These are phyloP conservation scores for Setipinna tenuifilis DNA, from an alignment of 2,797 vertebrate species.

Conservation along the genomic window DNA sequence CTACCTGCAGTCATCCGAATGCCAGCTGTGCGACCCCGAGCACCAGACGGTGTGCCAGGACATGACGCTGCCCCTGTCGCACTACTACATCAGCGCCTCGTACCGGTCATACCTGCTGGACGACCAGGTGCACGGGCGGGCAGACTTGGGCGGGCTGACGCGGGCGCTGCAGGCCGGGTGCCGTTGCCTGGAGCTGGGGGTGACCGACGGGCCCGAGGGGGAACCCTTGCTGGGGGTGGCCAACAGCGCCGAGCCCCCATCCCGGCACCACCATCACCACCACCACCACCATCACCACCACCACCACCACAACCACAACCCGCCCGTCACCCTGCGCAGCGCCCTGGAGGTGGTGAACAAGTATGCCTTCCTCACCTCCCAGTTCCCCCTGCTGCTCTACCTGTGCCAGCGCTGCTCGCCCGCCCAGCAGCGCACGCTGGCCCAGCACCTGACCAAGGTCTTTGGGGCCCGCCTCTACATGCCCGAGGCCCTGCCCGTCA, in stretches of 20 bases:
- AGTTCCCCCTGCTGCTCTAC: slow-evolving; percentile 91
- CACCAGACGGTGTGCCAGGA: slow-evolving; percentile 92
- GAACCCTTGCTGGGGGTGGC: slow-evolving; percentile 92
- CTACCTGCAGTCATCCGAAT: slow-evolving; percentile 92
- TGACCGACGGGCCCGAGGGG: slow-evolving; percentile 90
- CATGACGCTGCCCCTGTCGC: slow-evolving; percentile 93
- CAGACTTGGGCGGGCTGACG: slow-evolving; percentile 89
- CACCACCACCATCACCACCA: slow-evolving; percentile 75
- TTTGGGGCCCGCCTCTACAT: slow-evolving; percentile 89
- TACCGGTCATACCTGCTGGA: slow-evolving; percentile 95
- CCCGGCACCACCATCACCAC: slow-evolving; percentile 71
- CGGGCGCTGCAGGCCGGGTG: slow-evolving; percentile 90
- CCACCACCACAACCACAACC: slow-evolving; percentile 70
- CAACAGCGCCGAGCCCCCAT: slow-evolving; percentile 77
- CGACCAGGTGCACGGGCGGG: slow-evolving; percentile 90
- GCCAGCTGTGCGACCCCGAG: slow-evolving; percentile 93
- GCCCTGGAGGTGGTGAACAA: slow-evolving; percentile 94
- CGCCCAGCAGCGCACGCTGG: slow-evolving; percentile 87
- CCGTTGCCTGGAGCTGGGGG: slow-evolving; percentile 91
- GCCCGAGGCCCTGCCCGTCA: slow-evolving; percentile 75
- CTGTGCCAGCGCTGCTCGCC: slow-evolving; percentile 91
- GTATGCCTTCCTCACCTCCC: slow-evolving; percentile 90
- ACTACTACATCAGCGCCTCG: slow-evolving; percentile 96
- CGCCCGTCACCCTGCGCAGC: slow-evolving; percentile 81
- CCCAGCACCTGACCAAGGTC: slow-evolving; percentile 86